Evolutionary conservation across 2,888 invertebrate genomes (phyloP).

Genomic region (Ecliptopera silaceata): DNA sequence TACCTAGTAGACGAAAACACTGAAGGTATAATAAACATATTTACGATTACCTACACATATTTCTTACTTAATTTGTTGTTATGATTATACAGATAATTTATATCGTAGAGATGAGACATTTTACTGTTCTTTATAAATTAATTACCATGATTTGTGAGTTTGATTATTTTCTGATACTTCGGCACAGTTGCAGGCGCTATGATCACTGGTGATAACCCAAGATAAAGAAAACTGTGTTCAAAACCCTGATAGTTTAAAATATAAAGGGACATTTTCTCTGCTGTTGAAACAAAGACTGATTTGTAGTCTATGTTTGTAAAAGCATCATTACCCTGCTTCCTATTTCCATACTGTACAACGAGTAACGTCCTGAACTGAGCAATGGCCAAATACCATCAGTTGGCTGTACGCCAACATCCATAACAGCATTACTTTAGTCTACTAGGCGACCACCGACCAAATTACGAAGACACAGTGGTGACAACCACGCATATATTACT

Average conservation of each 20-base stretch:
- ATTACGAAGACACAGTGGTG: constrained; percentile 45
- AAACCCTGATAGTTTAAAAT: too few relatives aligned
- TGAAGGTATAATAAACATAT: too few relatives aligned
- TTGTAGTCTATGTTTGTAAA: constrained; percentile 2
- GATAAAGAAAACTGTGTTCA: too few relatives aligned
- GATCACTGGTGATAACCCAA: too few relatives aligned
- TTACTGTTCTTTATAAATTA: too few relatives aligned
- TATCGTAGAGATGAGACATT: too few relatives aligned
- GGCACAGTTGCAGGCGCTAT: too few relatives aligned
- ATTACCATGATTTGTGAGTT: too few relatives aligned
- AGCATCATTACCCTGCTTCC: constrained; percentile 3
- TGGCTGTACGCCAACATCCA: constrained; percentile 59
- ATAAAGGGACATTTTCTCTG: too few relatives aligned
- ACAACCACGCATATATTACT: constrained; percentile 44
- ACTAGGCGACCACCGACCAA: constrained; percentile 41
- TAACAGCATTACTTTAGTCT: constrained; percentile 42
- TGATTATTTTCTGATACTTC: too few relatives aligned
- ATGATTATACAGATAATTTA: background rate
- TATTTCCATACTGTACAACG: constrained; percentile 21
- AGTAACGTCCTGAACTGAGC: background rate
- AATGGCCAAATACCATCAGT: constrained; percentile 53
- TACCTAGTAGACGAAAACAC: too few relatives aligned
- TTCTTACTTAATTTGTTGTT: background rate
- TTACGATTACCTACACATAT: background rate
- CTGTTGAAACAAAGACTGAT: constrained; percentile 22